A percentile compares a stretch with the other conserved stretches of the same genome.
phyloP scores from a whole-genome alignment of 2,113 vertebrate species.

The Leuciscus idus region DNA sequence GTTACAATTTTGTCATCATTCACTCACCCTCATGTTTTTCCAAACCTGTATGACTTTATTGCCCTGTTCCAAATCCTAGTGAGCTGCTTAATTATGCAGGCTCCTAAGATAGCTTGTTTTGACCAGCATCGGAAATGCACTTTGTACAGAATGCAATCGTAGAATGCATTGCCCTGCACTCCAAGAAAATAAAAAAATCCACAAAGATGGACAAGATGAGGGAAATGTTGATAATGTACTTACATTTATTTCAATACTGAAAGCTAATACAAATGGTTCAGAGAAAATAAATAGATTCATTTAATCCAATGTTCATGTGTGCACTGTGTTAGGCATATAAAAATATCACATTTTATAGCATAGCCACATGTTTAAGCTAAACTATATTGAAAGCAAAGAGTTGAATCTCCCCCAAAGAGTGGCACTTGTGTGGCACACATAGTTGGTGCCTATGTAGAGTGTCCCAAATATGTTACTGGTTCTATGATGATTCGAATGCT shows the following conservation, averaged over 20 bases:
- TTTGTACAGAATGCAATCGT: background rate
- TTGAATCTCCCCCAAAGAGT: background rate
- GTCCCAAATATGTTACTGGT: background rate
- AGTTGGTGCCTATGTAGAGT: background rate
- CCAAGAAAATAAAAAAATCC: background rate
- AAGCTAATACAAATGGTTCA: background rate
- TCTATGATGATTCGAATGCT: background rate
- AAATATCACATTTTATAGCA: background rate
- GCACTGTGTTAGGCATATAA: background rate
- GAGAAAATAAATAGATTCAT: background rate
- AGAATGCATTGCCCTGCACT: background rate
- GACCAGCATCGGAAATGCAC: background rate
- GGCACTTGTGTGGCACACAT: background rate
- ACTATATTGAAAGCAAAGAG: background rate
- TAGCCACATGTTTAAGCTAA: background rate
- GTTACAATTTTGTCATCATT: background rate
- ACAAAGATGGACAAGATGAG: background rate
- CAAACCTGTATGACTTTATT: background rate
- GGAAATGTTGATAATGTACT: background rate
- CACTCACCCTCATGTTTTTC: background rate
- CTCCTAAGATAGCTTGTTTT: background rate
- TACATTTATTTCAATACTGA: background rate
- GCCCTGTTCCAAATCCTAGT: background rate
- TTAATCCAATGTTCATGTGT: background rate
- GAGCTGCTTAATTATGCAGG: background rate